These are phyloP conservation scores for Calephelis virginiensis DNA, from an alignment of 1,140 invertebrate genomes.

Conservation along the genomic window DNA sequence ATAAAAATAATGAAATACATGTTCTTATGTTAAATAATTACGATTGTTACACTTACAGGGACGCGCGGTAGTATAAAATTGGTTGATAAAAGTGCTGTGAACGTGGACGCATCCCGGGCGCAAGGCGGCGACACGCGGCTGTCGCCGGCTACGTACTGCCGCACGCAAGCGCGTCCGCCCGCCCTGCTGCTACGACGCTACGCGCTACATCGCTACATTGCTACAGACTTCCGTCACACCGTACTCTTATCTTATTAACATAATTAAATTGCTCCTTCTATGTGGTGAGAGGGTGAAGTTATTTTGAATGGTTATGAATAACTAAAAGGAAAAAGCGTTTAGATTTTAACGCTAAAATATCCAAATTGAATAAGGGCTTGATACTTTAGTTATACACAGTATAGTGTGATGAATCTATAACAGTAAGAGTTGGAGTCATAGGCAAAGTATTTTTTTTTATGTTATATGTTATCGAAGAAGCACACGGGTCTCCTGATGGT, in stretches of 20 bases:
- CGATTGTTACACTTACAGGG: constrained; percentile 61
- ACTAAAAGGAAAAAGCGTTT: constrained; percentile 6
- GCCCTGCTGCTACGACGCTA: constrained; percentile 35
- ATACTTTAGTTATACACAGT: no score
- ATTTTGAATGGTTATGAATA: constrained; percentile 17
- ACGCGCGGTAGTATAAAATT: constrained; percentile 57
- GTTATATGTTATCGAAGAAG: no score
- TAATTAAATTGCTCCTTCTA: constrained; percentile 15
- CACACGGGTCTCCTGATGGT: no score
- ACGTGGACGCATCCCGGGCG: constrained; percentile 49
- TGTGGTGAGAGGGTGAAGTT: constrained; percentile 10
- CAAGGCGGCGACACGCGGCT: constrained; percentile 52
- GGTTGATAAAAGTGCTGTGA: constrained; percentile 34
- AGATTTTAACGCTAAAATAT: constrained; percentile 6
- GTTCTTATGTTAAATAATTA: constrained; percentile 4
- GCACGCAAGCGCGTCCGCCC: constrained; percentile 60
- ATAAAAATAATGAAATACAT: not conserved
- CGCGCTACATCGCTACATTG: constrained; percentile 17
- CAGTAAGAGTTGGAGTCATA: no score
- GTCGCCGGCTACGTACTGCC: constrained; percentile 51
- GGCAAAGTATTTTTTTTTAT: no score
- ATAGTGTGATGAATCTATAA: no score
- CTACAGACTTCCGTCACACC: constrained; percentile 2
- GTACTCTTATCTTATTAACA: constrained; percentile 11
- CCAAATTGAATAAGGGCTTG: not conserved